Evolutionary conservation across 2,888 invertebrate species (phyloP), one percentile per base, ranked within the genome.

Genomic region (Tipula unca): DNA sequence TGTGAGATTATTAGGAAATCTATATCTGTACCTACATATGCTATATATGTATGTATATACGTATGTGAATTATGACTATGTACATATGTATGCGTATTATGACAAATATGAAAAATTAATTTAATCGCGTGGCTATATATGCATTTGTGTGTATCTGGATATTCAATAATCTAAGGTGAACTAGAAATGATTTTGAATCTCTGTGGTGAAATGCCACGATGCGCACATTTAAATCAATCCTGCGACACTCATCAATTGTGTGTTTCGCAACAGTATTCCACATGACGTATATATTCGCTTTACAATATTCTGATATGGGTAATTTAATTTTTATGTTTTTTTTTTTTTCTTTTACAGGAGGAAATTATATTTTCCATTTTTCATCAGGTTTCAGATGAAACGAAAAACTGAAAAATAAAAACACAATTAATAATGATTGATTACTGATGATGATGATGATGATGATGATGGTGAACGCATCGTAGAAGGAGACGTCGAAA

Each of bases 321-420:
- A 69, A 69, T 69, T 69, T 10, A 69, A 69, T 69, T 69, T 25
- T 69, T 69, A n/a, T n/a, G n/a, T n/a, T n/a, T n/a, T n/a, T n/a
- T n/a, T n/a, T n/a, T n/a, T n/a, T n/a, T n/a, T n/a, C n/a, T 69
- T 69, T 25, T 48, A 10, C 25, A 25, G 25, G 10, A 69, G 69
- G 69, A 69, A 69, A 69, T 25, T 69, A 69, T 69, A 1, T 25
- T 69, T 69, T 69, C 69, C 25, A 69, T 25, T 69, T 48, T 69
- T 69, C 69, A 25, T 69, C 69, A 69, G 69, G 69, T 69, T 69
- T 69, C 69, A 69, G 69, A 69, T 69, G 69, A 69, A 69, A 69
- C 10, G 69, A 69, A 20, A 69, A 69, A 69, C 69, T 69, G 25
- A 69, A 69, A 69, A 69, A 69, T 69, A 69, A 69, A 69, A 48